Base-by-base conservation (phyloP, 2,797 vertebrate species). In the Chiloscyllium punctatum region DNA sequence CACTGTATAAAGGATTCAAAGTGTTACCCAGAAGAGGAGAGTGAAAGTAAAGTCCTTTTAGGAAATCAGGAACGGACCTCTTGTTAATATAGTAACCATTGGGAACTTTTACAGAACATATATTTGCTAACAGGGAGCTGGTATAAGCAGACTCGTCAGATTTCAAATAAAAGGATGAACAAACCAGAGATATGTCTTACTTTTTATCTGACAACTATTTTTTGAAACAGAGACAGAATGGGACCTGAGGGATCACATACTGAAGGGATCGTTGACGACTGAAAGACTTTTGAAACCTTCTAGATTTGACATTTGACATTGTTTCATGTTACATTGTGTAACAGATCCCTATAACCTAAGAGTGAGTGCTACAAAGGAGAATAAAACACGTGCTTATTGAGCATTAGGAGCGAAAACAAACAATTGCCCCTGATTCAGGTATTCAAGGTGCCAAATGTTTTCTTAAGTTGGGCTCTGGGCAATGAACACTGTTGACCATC, bases 131-230 rank as follows among this genome's bases (percentile, higher is more conserved):
- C 33, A 92, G 90, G 23, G 62, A 25, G n/a, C n/a, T 69, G 90
- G 66, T 69, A 66, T 92, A 92, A 92, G 66, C 7, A 68, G 16
- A 23, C 18, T 69, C 4, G 90, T 92, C 62, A 92, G 37, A 69
- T 92, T 92, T 92, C 90, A 37, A 92, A 92, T 68, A 25, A 92
- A 62, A 92, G 18, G n/a, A 37, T 92, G 90, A 92, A 68, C 90
- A 69, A 42, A 92, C n/a, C 42, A 69, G 16, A 68, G 21, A 66
- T 62, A 90, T 62, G 87, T 6, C 53, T 90, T 90, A 90, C 87
- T 92, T 92, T 68, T 92, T 42, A 69, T 69, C 90, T 69, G 90
- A 92, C 90, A 68, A 48, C 82, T 48, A 48, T 84, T 84, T 84
- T 62, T 62, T 84, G 25, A 84, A 84, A 48, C 4, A 42, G 68